phyloP scores from a whole-genome alignment of 2,113 vertebrate genomes.

The Riparia riparia region DNA sequence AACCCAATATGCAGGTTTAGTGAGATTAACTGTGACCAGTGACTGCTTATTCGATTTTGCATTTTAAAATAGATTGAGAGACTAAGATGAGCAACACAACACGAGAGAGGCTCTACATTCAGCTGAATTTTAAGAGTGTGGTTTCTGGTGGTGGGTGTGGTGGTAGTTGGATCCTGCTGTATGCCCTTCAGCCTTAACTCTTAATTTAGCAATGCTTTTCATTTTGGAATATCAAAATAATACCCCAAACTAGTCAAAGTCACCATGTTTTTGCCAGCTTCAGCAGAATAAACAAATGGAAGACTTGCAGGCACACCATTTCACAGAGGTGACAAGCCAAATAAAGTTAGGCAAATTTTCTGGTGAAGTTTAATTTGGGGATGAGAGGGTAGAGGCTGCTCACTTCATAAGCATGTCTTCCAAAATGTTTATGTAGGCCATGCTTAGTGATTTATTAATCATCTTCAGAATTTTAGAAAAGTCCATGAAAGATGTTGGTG shows the following conservation, averaged over 20 bases:
- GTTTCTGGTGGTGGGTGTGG: not conserved
- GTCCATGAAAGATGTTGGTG: not conserved
- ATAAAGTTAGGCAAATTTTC: slow-evolving; percentile 14
- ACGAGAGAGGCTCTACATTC: not conserved
- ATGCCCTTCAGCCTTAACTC: not conserved
- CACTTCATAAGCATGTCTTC: not conserved
- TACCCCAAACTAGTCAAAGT: not conserved
- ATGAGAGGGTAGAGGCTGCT: not conserved
- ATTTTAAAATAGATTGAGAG: not conserved
- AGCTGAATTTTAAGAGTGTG: not conserved
- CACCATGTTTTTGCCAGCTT: not conserved
- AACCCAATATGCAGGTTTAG: not conserved
- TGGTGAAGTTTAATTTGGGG: not conserved
- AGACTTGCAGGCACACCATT: not conserved
- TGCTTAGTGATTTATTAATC: not conserved
- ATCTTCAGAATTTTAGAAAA: not conserved
- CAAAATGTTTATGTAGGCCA: not conserved
- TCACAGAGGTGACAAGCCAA: not conserved
- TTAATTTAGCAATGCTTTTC: slow-evolving; percentile 29
- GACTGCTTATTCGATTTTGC: not conserved
- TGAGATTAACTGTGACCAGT: not conserved
- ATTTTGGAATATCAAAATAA: slow-evolving; percentile 20
- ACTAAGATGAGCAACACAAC: not conserved
- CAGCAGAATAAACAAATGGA: not conserved
- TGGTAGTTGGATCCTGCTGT: not conserved